Evolutionary conservation across 2,888 invertebrate species (phyloP).

Genomic region (Brenthis hecate): DNA sequence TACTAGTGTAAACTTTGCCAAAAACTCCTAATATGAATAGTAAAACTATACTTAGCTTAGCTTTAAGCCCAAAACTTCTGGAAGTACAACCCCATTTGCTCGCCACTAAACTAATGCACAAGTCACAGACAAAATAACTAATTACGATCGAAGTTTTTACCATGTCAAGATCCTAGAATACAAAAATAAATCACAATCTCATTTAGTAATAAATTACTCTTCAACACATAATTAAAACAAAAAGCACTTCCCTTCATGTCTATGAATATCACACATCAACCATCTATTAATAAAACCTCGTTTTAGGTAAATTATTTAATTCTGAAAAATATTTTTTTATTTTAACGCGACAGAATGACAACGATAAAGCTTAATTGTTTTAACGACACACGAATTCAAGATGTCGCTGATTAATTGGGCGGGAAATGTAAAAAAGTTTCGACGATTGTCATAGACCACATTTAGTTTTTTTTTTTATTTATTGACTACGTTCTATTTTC

Average conservation of each 20-base stretch:
- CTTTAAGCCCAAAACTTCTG: no score
- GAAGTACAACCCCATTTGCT: no score
- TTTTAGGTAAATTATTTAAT: conserved; percentile 37
- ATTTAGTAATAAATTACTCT: neutral
- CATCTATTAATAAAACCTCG: conserved; percentile 36
- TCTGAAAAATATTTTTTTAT: conserved; percentile 44
- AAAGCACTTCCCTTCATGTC: conserved; percentile 24
- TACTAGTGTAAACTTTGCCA: no score
- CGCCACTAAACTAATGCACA: no score
- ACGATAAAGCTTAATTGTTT: conserved; percentile 67
- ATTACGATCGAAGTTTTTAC: no score
- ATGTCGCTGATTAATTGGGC: conserved; percentile 62
- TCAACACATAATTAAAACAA: conserved; percentile 21
- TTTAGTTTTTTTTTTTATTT: conserved; percentile 5
- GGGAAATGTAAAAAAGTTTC: conserved; percentile 62
- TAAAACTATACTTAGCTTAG: no score
- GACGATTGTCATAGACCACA: conserved; percentile 12
- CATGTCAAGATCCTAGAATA: neutral
- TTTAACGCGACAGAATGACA: conserved; percentile 68
- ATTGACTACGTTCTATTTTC: conserved; percentile 8
- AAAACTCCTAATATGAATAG: no score
- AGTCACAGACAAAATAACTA: no score
- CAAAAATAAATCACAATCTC: neutral
- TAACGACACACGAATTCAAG: conserved; percentile 72
- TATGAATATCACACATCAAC: conserved; percentile 34